Evolutionary conservation across 2,113 vertebrate genomes (phyloP).

Genomic region (Alectura lathami): DNA sequence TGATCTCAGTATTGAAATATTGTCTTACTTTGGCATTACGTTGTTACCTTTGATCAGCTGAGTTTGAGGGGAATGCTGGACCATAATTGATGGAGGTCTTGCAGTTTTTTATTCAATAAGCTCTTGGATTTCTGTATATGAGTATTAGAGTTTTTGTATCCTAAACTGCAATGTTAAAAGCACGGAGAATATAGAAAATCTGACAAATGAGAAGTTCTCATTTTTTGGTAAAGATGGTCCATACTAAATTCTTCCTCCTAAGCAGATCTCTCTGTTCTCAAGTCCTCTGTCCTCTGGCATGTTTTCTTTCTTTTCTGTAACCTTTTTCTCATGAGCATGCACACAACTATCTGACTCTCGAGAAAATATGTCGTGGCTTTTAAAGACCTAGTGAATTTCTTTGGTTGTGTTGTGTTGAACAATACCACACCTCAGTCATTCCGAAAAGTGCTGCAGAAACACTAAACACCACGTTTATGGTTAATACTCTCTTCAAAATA

Average conservation of each 20-base stretch:
- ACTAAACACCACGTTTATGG: neutral
- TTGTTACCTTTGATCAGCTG: constrained; percentile 42
- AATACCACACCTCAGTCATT: neutral
- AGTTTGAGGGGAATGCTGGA: neutral
- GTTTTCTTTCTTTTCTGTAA: neutral
- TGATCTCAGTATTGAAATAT: neutral
- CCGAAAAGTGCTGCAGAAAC: neutral
- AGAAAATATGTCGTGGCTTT: neutral
- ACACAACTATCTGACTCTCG: neutral
- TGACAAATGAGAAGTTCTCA: neutral
- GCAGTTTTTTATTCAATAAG: neutral
- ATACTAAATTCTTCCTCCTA: neutral
- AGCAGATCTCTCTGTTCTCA: neutral
- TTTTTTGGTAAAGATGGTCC: neutral
- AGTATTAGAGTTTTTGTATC: neutral
- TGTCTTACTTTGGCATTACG: constrained; percentile 11
- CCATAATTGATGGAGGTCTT: neutral
- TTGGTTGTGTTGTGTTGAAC: neutral
- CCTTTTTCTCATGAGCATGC: neutral
- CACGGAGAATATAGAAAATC: neutral
- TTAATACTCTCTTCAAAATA: neutral
- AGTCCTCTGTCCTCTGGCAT: neutral
- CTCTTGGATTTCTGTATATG: neutral
- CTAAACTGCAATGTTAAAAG: neutral
- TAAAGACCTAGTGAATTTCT: neutral